Evolutionary conservation across 2,113 vertebrate species (phyloP), one percentile per base, ranked within the genome.

Genomic region (Sinocyclocheilus anshuiensis): DNA sequence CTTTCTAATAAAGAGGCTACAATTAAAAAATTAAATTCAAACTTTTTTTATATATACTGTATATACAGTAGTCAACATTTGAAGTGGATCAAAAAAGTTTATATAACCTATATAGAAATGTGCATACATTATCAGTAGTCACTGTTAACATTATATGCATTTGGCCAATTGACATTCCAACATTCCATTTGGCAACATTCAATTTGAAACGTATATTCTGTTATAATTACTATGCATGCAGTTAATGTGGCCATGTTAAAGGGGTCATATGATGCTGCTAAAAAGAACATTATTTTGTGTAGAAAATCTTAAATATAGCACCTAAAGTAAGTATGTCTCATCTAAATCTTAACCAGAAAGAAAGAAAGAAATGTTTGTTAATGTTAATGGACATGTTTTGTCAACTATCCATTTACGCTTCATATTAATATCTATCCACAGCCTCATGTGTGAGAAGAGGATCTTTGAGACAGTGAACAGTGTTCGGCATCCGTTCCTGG

Each of bases 401-500:
- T 48, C 45, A 67, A n/a, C 26, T 86, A 7, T 57, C 22, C 29
- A 5, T 72, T 26, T 26, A 53, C 36, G 8, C 45, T 1, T 8
- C 20, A 48, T 48, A 11, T 71, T 33, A 74, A 61, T 86, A 24
- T 75, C 61, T 89, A 1, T 90, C 94, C 94, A 59, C 93, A 99
- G 98, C 92, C 93, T 99, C 86, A 99, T 99, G 97, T 99, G 98
- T 84, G 98, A 99, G 95, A 99, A 99, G 93, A 94, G 98, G 93
- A 99, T 99, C 91, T 99, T 99, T 90, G 98, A 99, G 94, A 97
- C 98, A 90, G 98, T 99, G 94, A 99, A 99, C 95, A 98, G 97
- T 72, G 97, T 99, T 83, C 97, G 98, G 77, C 98, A 99, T 90
- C 98, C 98, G 10, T 99, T 99, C 96, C 93, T 99, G 95, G 98